Evolutionary conservation across 2,888 invertebrate genomes (phyloP), one percentile per base, ranked within the genome.

Genomic region (Hydraecia micacea): DNA sequence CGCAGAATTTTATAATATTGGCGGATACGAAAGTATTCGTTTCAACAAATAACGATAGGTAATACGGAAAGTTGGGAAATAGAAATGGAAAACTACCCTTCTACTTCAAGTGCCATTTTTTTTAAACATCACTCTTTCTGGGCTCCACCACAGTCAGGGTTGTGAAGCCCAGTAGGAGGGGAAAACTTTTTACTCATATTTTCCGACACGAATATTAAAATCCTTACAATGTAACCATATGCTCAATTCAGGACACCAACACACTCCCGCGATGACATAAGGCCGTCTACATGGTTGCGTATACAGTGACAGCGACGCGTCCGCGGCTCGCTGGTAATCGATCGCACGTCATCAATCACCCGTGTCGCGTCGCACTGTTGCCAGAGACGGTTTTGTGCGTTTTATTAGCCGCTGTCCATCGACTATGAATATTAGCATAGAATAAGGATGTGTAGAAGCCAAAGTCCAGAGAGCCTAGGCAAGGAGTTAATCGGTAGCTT

Each of bases 351-450:
- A 84, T 84, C 84, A 84, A 84, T 84, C 84, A 84, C 83, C 39
- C 83, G 49, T 77, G 93, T 93, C 92, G 89, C 83, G 87, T 90
- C 90, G 83, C 89, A 90, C 92, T 92, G 93, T 92, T 91, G 90
- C 93, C 90, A 79, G 85, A 86, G 88, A 88, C 80, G 88, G 88
- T 90, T 92, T 92, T 92, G 91, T 91, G 90, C 90, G 91, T 94
- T 94, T 94, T 93, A 93, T 93, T 93, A 90, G 85, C 79, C 88
- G 81, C 84, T 88, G 91, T 87, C 88, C 89, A 84, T 85, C 84
- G 80, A 13, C 74, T 76, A 83, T 87, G 87, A 86, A 87, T 88
- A 88, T 88, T 84, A 86, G 69, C 67, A 81, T 39, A 68, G 79
- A 80, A 6, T 55, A 80, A 21, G 25, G 1, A 39, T 46, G 52